Percentiles rank a stretch among this genome's conserved stretches.
These are phyloP conservation scores for Corythornis leucogaster DNA, from an alignment of 2,797 vertebrate species.

Conservation along the genomic window DNA sequence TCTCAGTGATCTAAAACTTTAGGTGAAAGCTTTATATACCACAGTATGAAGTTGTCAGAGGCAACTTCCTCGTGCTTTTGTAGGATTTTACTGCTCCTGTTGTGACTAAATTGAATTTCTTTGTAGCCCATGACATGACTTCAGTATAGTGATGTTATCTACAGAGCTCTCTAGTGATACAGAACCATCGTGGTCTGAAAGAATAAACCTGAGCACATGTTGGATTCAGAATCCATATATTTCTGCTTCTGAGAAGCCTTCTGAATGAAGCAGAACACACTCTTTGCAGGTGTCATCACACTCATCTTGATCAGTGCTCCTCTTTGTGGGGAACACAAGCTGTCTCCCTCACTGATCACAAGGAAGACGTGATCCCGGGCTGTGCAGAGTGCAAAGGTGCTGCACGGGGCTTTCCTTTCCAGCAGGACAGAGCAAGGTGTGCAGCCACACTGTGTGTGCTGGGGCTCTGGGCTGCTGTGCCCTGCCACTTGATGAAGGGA, in stretches of 20 bases:
- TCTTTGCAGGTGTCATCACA: neutral
- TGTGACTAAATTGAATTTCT: neutral
- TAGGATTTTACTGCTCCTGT: neutral
- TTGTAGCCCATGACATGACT: neutral
- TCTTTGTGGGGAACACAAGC: neutral
- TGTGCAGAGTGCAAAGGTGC: neutral
- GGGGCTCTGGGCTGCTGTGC: neutral
- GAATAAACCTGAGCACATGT: neutral
- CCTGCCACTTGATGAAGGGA: neutral
- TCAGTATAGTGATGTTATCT: neutral
- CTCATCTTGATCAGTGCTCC: neutral
- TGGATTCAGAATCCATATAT: neutral
- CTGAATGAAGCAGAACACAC: neutral
- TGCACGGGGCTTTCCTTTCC: neutral
- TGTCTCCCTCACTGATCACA: neutral
- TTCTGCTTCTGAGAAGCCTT: neutral
- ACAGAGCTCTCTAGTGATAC: neutral
- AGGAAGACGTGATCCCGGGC: fast-evolving
- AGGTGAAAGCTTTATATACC: neutral
- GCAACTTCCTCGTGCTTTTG: neutral
- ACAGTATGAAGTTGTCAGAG: neutral
- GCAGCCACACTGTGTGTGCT: neutral
- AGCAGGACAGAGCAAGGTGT: neutral
- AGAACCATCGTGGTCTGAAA: neutral
- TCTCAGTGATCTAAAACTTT: neutral